Evolutionary conservation across 2,113 vertebrate species (phyloP), one percentile per base, ranked within the genome.

Genomic region (Pleuronectes platessa): DNA sequence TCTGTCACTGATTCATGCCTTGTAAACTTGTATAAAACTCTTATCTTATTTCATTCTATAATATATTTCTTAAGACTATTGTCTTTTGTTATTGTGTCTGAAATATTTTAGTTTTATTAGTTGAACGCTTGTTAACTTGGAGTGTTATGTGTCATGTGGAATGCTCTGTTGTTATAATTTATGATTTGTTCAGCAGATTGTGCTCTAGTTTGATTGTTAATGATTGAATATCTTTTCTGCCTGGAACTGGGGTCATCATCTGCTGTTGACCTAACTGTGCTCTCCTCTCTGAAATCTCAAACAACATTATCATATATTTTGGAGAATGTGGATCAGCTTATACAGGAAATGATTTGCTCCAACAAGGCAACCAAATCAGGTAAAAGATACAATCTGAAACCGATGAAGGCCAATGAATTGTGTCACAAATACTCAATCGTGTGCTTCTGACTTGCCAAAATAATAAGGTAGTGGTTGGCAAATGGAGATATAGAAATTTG

Each of bases 1-100:
- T 84, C 26, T 37, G 51, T 67, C 31, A 62, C 76, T 59, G 75
- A 73, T 67, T 61, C 64, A 82, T 71, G 61, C 78, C 73, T 79
- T 85, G 61, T 87, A 82, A 82, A 88, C 65, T 71, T 93, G 80
- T 89, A 79, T 65, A 84, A 55, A 81, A 63, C 53, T 83, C 27
- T 59, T 71, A 84, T 83, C 27, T 59, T 71, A 85, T 82, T 76
- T 76, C 79, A 40, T 79, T 86, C 15, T 71, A 56, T 37, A 42
- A n/a, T 61, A 73, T 67, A 68, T 78, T 88, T 82, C 42, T 60
- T n/a, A 63, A 68, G 40, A 66, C 56, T 75, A 23, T 80, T 84
- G 21, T 72, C 23, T 40, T 64, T 13, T 53, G n/a, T 53, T 76
- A 70, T 69, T 59, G 53, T 68, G 53, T 76, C n/a, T 47, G 3